phyloP scores from a whole-genome alignment of 2,888 invertebrate species.

The Orthosia gracilis region DNA sequence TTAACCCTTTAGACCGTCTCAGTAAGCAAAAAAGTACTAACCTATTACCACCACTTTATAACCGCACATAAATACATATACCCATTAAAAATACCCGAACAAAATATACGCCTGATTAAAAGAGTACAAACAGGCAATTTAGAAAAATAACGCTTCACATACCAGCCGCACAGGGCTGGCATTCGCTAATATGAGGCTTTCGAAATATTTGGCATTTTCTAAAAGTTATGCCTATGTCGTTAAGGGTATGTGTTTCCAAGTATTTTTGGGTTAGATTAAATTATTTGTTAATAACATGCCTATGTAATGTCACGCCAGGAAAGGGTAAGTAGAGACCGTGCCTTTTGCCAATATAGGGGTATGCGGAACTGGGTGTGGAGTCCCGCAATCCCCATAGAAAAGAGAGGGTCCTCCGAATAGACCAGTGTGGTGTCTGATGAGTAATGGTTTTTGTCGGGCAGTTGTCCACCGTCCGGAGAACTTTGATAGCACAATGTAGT shows the following conservation, averaged over 20 bases:
- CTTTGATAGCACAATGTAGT: not conserved
- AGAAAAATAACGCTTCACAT: constrained; percentile 54
- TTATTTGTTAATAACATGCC: constrained; percentile 39
- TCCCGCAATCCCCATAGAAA: not conserved
- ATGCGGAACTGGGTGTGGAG: no score
- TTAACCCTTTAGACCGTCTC: not conserved
- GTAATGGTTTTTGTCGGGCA: not conserved
- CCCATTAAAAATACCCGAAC: constrained; percentile 37
- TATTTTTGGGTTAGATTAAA: constrained; percentile 52
- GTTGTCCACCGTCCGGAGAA: no score
- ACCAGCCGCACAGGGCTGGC: constrained; percentile 47
- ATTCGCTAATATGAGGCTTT: constrained; percentile 49
- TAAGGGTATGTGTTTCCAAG: constrained; percentile 35
- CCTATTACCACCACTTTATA: constrained; percentile 1
- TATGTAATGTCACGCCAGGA: not conserved
- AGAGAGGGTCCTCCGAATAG: not conserved
- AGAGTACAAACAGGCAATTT: constrained; percentile 51
- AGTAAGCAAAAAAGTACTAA: not conserved
- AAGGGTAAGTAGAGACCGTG: not conserved
- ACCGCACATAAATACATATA: constrained; percentile 7
- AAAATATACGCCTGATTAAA: constrained; percentile 47
- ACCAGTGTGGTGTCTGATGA: not conserved
- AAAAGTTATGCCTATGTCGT: constrained; percentile 54
- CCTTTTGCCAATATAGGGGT: no score
- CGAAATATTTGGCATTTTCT: constrained; percentile 56